phyloP scores from a whole-genome alignment of 2,113 vertebrate species.

The Mixornis gularis region DNA sequence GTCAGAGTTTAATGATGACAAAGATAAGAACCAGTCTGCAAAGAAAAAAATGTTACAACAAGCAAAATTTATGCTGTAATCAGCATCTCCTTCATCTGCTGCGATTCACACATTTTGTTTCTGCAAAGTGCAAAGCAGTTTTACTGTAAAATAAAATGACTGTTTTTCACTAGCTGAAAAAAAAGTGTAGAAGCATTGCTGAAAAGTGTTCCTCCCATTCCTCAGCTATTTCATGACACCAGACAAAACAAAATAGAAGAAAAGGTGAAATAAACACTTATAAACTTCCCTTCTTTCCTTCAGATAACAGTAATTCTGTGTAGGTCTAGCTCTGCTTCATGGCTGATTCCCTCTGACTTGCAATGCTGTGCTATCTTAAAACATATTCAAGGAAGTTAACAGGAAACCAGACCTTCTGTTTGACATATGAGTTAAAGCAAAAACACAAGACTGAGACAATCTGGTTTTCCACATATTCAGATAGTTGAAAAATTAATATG shows the following conservation, averaged over 20 bases:
- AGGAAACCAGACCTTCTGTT: background rate
- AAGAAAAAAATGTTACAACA: background rate
- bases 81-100: conserved; percentile 20
- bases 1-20: conserved; percentile 1
- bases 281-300: background rate
- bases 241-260: background rate
- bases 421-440: background rate
- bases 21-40: background rate
- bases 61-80: conserved; percentile 40
- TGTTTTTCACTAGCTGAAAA: background rate
- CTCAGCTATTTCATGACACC: background rate
- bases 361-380: background rate
- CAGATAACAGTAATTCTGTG: background rate
- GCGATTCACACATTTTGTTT: conserved; percentile 8
- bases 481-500: background rate
- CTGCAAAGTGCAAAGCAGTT: background rate
- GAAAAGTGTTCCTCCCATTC: background rate
- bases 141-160: background rate
- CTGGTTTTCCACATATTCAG: background rate
- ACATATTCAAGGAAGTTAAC: background rate
- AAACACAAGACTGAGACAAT: background rate
- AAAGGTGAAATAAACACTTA: background rate
- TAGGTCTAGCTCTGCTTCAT: background rate
- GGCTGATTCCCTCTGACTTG: background rate
- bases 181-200: background rate